Percentiles rank a stretch among this genome's conserved stretches.
phyloP scores from a whole-genome alignment of 2,113 vertebrate genomes.

The Sakesphorus luctuosus region DNA sequence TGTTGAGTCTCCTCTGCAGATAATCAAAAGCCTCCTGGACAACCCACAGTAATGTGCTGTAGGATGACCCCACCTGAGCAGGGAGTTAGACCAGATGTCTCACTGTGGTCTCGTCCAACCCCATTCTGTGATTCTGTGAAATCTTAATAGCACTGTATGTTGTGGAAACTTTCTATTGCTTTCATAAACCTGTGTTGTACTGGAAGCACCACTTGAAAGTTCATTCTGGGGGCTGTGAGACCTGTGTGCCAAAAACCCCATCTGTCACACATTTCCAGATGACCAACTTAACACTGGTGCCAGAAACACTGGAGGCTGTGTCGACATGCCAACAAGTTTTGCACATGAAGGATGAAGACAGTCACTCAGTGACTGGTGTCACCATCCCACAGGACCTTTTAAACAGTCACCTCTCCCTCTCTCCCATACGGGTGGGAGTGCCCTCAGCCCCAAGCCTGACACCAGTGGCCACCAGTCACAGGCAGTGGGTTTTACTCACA shows the following conservation, averaged over 20 bases:
- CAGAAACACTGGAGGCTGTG: not conserved
- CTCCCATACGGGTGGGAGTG: not conserved
- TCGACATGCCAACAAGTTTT: not conserved
- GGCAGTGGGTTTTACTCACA: rapidly evolving
- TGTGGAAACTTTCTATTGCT: not conserved
- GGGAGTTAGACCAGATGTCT: not conserved
- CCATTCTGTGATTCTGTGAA: not conserved
- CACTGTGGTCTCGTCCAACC: not conserved
- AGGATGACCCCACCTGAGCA: not conserved
- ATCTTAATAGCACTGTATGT: not conserved
- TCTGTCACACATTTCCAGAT: not conserved
- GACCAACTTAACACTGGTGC: not conserved
- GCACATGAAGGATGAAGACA: not conserved
- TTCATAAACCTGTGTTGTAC: not conserved
- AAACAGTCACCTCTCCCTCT: too few species aligned
- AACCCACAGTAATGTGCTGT: not conserved
- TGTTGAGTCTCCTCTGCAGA: not conserved
- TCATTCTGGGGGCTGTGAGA: not conserved
- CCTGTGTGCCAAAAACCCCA: not conserved
- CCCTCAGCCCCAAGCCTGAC: not conserved
- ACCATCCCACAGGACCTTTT: rapidly evolving
- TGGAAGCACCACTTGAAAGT: not conserved
- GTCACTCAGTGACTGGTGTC: not conserved
- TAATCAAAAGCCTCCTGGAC: not conserved
- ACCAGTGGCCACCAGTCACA: too few species aligned